Percentiles rank a stretch among this genome's conserved stretches.
phyloP scores from a whole-genome alignment of 2,113 vertebrate genomes.

The Pseudopipra pipra region DNA sequence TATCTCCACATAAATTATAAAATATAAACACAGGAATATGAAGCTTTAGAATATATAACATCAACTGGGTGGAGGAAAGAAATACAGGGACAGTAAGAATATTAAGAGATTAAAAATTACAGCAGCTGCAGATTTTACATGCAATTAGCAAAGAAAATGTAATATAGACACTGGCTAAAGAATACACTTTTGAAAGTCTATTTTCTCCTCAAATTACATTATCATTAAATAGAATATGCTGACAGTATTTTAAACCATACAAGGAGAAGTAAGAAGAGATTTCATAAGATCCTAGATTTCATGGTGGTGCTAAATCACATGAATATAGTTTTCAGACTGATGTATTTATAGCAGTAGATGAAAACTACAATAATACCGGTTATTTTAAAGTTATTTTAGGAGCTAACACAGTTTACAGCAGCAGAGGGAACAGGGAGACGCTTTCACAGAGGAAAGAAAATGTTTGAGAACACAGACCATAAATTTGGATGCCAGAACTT shows the following conservation, averaged over 20 bases:
- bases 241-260: neutral
- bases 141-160: neutral
- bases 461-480: slow-evolving; percentile 2
- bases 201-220: neutral
- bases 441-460: neutral
- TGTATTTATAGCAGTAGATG: slow-evolving; percentile 40
- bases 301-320: neutral
- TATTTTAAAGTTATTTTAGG: slow-evolving; percentile 50
- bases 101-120: neutral
- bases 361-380: neutral
- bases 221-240: neutral
- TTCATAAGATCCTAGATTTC: neutral
- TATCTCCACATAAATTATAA: neutral
- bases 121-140: neutral
- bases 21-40: neutral
- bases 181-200: neutral
- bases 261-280: neutral
- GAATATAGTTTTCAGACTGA: slow-evolving; percentile 11
- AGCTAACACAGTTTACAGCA: neutral
- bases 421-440: neutral
- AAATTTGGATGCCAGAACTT: neutral
- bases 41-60: neutral
- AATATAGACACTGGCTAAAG: neutral
- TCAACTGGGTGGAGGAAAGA: neutral
- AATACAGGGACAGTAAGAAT: neutral